Conservation (phyloP, 2,888 invertebrate species). For the Agonopterix subpropinquella region DNA sequence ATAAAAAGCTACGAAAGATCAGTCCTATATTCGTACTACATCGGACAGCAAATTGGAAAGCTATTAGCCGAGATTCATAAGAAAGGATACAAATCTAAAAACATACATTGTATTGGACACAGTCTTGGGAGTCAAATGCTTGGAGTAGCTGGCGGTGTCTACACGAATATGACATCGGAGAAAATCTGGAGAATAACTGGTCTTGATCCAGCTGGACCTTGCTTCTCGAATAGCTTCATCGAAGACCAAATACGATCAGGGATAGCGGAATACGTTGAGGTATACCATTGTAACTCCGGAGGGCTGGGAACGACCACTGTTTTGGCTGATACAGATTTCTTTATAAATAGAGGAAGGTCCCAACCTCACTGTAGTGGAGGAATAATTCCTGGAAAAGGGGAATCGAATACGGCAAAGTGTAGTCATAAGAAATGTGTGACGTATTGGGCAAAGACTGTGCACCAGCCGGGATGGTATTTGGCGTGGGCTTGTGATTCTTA, state of each 20-base stretch:
- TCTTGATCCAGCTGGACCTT: conserved; percentile 65
- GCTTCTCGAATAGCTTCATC: conserved; percentile 54
- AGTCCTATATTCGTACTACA: conserved; percentile 45
- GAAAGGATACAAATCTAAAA: conserved; percentile 46
- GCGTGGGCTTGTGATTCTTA: conserved; percentile 57
- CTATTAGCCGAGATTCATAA: conserved; percentile 41
- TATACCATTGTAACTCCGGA: conserved; percentile 77
- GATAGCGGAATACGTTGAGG: conserved; percentile 76
- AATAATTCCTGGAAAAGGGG: conserved; percentile 46
- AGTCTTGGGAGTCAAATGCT: conserved; percentile 62
- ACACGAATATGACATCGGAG: conserved; percentile 42
- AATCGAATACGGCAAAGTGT: conserved; percentile 55
- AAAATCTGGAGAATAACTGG: conserved; percentile 56
- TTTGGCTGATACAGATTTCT: conserved; percentile 75
- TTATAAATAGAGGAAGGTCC: conserved; percentile 71
- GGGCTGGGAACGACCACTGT: conserved; percentile 66
- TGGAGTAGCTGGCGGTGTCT: conserved; percentile 41
- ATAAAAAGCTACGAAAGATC: conserved; percentile 58
- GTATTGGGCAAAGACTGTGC: conserved; percentile 50
- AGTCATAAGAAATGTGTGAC: conserved; percentile 61
- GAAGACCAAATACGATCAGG: conserved; percentile 66
- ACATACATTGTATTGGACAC: conserved; percentile 59
- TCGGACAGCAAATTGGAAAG: conserved; percentile 47
- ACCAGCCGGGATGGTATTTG: conserved; percentile 41
- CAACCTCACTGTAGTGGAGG: conserved; percentile 72